Percentiles rank a stretch among this genome's conserved stretches.
These are phyloP conservation scores for Megaustenia siamemsis DNA, from an alignment of 2,888 invertebrate genomes.

Conservation along the genomic window DNA sequence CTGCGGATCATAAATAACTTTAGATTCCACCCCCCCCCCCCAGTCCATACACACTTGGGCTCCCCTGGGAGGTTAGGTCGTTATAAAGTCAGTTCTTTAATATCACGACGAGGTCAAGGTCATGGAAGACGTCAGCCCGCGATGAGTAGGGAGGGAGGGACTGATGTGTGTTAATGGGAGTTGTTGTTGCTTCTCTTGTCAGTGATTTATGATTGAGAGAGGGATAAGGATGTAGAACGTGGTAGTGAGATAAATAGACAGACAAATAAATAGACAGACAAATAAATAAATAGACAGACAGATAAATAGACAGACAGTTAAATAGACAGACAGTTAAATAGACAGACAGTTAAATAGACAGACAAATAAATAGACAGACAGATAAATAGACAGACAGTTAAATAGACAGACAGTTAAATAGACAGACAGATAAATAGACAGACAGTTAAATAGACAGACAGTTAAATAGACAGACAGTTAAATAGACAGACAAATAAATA, in stretches of 20 bases:
- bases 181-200: not conserved
- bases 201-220: not conserved
- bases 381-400: slow-evolving; percentile 30
- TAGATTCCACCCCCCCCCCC: no score
- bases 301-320: not conserved
- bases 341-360: slow-evolving; percentile 15
- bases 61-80: not conserved
- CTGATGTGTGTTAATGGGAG: not conserved
- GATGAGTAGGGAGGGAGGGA: not conserved
- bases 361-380: slow-evolving; percentile 31
- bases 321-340: slow-evolving; percentile 26
- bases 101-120: not conserved
- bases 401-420: slow-evolving; percentile 15
- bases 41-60: not conserved
- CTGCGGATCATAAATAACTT: not conserved
- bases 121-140: not conserved
- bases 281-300: not conserved
- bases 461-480: not conserved
- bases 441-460: not conserved
- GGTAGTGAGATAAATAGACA: not conserved
- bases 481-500: not conserved
- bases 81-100: not conserved
- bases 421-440: not conserved
- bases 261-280: no score
- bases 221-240: not conserved